These are phyloP conservation scores for Diorhabda sublineata DNA, from an alignment of 1,140 invertebrate genomes.

Conservation along the genomic window DNA sequence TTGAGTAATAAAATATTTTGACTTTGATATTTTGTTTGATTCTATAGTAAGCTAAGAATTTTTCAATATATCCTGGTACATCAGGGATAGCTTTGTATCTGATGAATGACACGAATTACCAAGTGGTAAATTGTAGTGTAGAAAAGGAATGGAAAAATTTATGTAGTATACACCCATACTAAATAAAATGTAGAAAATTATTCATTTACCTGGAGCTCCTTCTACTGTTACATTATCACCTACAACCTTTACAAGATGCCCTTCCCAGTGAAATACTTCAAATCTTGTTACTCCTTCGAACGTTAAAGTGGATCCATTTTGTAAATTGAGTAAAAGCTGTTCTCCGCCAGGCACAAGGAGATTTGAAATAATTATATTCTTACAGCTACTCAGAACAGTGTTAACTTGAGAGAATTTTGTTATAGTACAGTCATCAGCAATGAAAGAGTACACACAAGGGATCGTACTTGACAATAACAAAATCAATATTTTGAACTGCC, in stretches of 20 bases:
- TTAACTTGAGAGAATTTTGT: slow-evolving; percentile 19
- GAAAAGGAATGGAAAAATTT: too few relatives aligned
- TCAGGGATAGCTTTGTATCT: too few relatives aligned
- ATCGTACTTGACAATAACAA: too few relatives aligned
- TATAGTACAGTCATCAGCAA: slow-evolving; percentile 9
- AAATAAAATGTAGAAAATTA: background rate
- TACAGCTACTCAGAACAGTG: slow-evolving; percentile 9
- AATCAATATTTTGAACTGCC: too few relatives aligned
- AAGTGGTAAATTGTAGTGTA: too few relatives aligned
- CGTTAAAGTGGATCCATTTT: slow-evolving; percentile 17
- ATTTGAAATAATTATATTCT: slow-evolving; percentile 23
- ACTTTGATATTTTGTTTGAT: too few relatives aligned
- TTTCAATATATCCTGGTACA: too few relatives aligned
- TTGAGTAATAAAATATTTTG: too few relatives aligned
- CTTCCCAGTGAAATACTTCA: slow-evolving; percentile 19
- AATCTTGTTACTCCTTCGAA: slow-evolving; percentile 24
- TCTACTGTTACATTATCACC: slow-evolving; percentile 20
- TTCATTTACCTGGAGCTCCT: slow-evolving; percentile 17
- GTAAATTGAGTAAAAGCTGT: slow-evolving; percentile 20
- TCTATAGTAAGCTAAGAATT: too few relatives aligned
- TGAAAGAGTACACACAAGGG: too few relatives aligned
- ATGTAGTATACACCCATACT: too few relatives aligned
- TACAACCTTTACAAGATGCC: slow-evolving; percentile 22
- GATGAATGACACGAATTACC: too few relatives aligned
- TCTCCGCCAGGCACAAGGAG: slow-evolving; percentile 21